Percentiles rank a stretch among this genome's conserved stretches.
phyloP scores from a whole-genome alignment of 1,140 invertebrate genomes.

The Pseudomyrmex dendroicus region DNA sequence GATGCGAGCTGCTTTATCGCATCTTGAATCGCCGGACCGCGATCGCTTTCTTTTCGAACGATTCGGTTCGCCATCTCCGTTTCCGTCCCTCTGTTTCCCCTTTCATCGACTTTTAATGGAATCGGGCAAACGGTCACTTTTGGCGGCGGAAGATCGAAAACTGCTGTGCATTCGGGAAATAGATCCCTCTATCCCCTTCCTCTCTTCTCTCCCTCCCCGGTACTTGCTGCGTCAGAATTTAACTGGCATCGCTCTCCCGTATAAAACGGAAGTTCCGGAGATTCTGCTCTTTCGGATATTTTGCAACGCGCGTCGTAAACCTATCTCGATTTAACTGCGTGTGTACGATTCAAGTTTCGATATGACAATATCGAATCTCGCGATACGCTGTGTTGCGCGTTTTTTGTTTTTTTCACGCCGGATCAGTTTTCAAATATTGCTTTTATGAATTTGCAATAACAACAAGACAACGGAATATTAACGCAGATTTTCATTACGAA shows the following conservation, averaged over 20 bases:
- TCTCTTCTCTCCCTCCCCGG: background rate
- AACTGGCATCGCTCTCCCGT: slow-evolving; percentile 22
- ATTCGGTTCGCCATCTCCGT: slow-evolving; percentile 21
- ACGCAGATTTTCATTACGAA: too few relatives aligned
- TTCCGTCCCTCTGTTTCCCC: slow-evolving; percentile 19
- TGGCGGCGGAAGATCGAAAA: slow-evolving; percentile 57
- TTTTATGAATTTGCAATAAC: too few relatives aligned
- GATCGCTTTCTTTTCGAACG: slow-evolving; percentile 29
- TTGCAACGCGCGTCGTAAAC: background rate
- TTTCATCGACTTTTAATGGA: slow-evolving; percentile 57
- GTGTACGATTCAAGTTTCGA: background rate
- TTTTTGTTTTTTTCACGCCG: too few relatives aligned
- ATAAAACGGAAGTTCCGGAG: slow-evolving; percentile 20
- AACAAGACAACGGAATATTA: too few relatives aligned
- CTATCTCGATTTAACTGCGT: background rate
- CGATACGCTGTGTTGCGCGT: too few relatives aligned
- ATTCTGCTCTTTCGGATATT: background rate
- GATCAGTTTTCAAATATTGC: too few relatives aligned
- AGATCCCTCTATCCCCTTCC: background rate
- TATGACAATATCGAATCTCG: too few relatives aligned
- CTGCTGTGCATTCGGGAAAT: slow-evolving; percentile 31
- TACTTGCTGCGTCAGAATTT: slow-evolving; percentile 28
- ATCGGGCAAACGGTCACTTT: slow-evolving; percentile 59
- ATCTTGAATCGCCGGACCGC: slow-evolving; percentile 23
- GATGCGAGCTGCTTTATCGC: slow-evolving; percentile 8